phyloP scores from a whole-genome alignment of 2,113 vertebrate genomes.

The Setophaga coronata region DNA sequence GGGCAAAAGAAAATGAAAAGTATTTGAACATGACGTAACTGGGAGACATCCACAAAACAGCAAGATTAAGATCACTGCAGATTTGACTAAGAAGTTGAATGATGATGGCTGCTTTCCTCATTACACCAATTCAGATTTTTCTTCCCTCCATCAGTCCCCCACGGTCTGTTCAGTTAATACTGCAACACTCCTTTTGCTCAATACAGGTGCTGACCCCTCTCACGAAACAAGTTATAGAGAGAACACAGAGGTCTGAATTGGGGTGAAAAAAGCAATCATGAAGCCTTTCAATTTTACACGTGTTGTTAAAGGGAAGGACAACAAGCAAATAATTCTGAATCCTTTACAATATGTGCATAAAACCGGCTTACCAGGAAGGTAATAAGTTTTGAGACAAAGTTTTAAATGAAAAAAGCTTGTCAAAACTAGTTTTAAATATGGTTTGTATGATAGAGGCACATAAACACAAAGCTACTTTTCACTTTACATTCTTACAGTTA shows the following conservation, averaged over 20 bases:
- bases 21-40: neutral
- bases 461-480: neutral
- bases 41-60: neutral
- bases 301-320: neutral
- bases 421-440: neutral
- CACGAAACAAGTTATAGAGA: neutral
- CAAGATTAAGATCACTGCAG: neutral
- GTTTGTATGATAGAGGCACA: neutral
- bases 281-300: neutral
- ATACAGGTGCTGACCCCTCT: neutral
- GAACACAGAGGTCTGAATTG: neutral
- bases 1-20: neutral
- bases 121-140: neutral
- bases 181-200: neutral
- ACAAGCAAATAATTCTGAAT: neutral
- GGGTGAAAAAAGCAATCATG: neutral
- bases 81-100: neutral
- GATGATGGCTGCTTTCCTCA: neutral
- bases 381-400: neutral
- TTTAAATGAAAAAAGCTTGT: neutral
- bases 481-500: neutral
- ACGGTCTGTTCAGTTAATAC: neutral
- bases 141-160: neutral
- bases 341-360: neutral
- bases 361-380: neutral